Conservation (phyloP, 2,888 invertebrate species). For the Ophion obscuratus region DNA sequence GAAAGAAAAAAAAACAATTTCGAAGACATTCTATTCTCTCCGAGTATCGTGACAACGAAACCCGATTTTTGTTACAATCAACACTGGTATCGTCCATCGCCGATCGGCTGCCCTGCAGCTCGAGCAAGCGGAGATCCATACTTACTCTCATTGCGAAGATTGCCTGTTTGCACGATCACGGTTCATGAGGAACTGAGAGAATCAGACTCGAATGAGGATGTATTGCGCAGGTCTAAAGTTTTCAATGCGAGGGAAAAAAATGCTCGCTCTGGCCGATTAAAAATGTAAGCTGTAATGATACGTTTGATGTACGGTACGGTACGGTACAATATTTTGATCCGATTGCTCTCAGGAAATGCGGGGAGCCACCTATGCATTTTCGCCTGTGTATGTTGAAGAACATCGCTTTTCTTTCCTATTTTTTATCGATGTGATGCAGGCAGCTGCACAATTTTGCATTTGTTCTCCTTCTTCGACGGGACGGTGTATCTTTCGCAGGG, state of each 20-base stretch:
- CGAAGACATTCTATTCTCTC: not conserved
- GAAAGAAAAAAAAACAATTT: not conserved
- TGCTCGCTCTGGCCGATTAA: not conserved
- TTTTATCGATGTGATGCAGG: not conserved
- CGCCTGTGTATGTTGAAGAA: not conserved
- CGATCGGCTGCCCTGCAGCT: not conserved
- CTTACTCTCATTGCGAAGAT: slow-evolving; percentile 2
- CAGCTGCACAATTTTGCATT: not conserved
- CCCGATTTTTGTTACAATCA: not conserved
- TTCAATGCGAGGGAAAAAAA: not conserved
- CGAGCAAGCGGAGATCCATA: not conserved
- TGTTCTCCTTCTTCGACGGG: not conserved
- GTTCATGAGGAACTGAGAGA: not conserved
- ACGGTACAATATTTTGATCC: not conserved
- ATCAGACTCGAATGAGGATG: not conserved
- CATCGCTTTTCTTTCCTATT: not conserved
- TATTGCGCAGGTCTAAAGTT: slow-evolving; percentile 6
- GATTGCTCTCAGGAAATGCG: not conserved
- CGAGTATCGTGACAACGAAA: not conserved
- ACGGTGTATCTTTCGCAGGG: not conserved
- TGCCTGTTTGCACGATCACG: not conserved
- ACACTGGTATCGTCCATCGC: not conserved
- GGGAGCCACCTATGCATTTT: not conserved
- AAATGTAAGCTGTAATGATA: slow-evolving; percentile 7
- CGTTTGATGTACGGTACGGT: not conserved